Conservation (phyloP, 2,797 vertebrate species). For the Psittacula echo region DNA sequence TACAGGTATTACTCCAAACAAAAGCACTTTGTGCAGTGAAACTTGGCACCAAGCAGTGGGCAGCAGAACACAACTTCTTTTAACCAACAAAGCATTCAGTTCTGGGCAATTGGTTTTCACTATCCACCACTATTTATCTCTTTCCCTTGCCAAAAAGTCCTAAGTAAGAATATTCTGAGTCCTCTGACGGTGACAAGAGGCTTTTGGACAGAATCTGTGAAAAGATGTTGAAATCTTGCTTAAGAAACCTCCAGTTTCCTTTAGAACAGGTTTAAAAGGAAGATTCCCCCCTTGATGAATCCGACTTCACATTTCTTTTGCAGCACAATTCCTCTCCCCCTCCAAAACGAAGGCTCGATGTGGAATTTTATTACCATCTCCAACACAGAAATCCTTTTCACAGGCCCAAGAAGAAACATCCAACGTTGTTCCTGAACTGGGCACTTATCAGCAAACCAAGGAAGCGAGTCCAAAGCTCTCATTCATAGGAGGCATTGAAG, state of each 20-base stretch:
- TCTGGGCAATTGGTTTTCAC: not conserved
- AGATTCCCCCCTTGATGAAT: not conserved
- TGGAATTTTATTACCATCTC: not conserved
- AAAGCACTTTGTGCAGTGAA: not conserved
- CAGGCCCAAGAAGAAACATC: not conserved
- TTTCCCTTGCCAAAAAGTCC: not conserved
- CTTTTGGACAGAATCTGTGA: not conserved
- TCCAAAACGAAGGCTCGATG: not conserved
- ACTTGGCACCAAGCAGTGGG: not conserved
- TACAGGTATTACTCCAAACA: not conserved
- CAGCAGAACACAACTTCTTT: not conserved
- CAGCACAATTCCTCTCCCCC: not conserved
- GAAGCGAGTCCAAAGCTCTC: constrained; percentile 44
- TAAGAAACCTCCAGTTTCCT: not conserved
- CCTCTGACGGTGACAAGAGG: not conserved
- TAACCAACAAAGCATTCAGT: not conserved
- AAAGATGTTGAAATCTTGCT: not conserved
- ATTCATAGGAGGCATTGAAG: constrained; percentile 5
- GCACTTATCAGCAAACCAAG: not conserved
- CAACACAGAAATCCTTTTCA: constrained; percentile 16
- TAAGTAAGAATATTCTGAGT: not conserved
- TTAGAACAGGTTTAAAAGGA: not conserved
- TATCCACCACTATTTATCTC: not conserved
- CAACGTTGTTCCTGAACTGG: not conserved
- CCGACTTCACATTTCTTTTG: not conserved